Evolutionary conservation across 2,888 invertebrate species (phyloP).

Genomic region (Therioaphis trifolii): DNA sequence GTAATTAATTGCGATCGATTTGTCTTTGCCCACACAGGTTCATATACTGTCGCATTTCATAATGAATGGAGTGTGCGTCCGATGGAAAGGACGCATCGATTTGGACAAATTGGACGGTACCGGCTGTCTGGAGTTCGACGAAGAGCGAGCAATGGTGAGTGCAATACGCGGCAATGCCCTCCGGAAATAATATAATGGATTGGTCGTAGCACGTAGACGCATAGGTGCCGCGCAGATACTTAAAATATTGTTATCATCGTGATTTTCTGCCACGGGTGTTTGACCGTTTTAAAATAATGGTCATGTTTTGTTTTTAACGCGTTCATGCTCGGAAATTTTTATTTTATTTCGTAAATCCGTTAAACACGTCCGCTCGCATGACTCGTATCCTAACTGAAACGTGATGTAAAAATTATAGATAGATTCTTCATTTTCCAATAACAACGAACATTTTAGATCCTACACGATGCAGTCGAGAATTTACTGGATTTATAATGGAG

Average conservation of each 20-base stretch:
- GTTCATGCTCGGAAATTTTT: no score
- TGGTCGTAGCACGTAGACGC: neutral
- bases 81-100: slow-evolving; percentile 95
- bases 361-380: no score
- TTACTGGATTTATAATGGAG: no score
- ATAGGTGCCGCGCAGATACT: neutral
- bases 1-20: neutral
- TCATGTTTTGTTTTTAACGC: neutral
- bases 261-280: neutral
- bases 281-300: neutral
- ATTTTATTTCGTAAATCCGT: no score
- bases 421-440: no score
- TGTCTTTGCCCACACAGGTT: slow-evolving; percentile 73
- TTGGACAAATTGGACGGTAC: slow-evolving; percentile 92
- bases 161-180: neutral
- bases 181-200: neutral
- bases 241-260: neutral
- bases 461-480: no score
- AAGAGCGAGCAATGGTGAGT: slow-evolving; percentile 83
- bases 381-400: no score
- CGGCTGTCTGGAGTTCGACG: slow-evolving; percentile 92
- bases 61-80: slow-evolving; percentile 98
- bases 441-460: no score
- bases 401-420: no score
- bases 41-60: slow-evolving; percentile 93